Evolutionary conservation across 2,888 invertebrate species (phyloP).

Genomic region (Drosophila meridiana): DNA sequence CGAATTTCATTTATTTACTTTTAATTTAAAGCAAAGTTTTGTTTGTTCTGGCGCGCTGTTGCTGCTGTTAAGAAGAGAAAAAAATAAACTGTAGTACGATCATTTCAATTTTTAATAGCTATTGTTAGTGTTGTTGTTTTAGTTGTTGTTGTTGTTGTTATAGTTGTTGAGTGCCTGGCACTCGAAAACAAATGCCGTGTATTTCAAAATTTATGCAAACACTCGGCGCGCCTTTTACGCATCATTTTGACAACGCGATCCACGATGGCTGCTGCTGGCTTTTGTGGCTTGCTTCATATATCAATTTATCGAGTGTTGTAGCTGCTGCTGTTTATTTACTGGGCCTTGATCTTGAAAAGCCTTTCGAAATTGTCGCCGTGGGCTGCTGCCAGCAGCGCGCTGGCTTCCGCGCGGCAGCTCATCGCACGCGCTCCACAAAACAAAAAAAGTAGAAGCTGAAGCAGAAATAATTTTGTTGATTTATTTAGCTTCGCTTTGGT

Average conservation of each 20-base stretch:
- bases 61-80: slow-evolving; percentile 14
- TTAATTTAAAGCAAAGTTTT: slow-evolving; percentile 60
- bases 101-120: slow-evolving; percentile 47
- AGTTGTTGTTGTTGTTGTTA: slow-evolving; percentile 41
- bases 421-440: slow-evolving; percentile 54
- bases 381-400: slow-evolving; percentile 22
- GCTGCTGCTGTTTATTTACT: slow-evolving; percentile 26
- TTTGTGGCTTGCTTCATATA: slow-evolving; percentile 66
- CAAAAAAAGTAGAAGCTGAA: slow-evolving; percentile 20
- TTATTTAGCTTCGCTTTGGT: slow-evolving; percentile 12
- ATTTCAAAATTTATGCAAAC: slow-evolving; percentile 76
- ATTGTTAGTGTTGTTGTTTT: slow-evolving; percentile 44
- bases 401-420: slow-evolving; percentile 63
- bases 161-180: slow-evolving; percentile 64
- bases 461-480: slow-evolving; percentile 23
- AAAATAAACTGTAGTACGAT: slow-evolving; percentile 34
- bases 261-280: slow-evolving; percentile 27
- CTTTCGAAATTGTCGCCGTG: slow-evolving; percentile 73
- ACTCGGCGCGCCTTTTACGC: slow-evolving; percentile 68
- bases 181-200: slow-evolving; percentile 56
- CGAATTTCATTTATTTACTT: slow-evolving; percentile 64
- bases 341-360: slow-evolving; percentile 78
- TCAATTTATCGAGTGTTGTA: slow-evolving; percentile 64
- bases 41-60: slow-evolving; percentile 33
- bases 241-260: slow-evolving; percentile 51